Conservation (phyloP, 2,113 vertebrate species). For the Ploceus nigricollis region DNA sequence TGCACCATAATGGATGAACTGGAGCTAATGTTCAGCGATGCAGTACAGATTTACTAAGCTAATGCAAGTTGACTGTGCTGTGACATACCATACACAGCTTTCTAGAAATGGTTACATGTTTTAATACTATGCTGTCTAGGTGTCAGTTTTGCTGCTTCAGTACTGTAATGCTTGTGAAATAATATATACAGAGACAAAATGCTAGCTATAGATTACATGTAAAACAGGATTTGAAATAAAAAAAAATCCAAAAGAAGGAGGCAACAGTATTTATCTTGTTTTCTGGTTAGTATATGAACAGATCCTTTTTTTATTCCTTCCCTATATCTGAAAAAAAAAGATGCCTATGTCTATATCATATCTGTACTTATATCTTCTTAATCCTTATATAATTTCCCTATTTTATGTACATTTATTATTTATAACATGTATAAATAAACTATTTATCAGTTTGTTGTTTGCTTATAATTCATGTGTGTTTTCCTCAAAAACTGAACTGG, state of each 20-base stretch:
- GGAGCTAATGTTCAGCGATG: constrained; percentile 60
- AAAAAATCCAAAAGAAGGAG: neutral
- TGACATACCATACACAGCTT: constrained; percentile 12
- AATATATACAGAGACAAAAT: neutral
- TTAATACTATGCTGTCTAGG: neutral
- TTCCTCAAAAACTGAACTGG: neutral
- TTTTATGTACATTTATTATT: neutral
- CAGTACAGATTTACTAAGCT: constrained; percentile 27
- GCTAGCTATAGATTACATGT: neutral
- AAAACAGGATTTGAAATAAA: neutral
- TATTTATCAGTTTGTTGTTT: neutral
- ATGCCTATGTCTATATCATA: neutral
- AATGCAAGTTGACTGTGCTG: constrained; percentile 34
- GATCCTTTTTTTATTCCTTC: neutral
- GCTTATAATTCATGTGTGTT: neutral
- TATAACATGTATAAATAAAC: neutral
- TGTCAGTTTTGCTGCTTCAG: neutral
- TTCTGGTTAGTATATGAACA: neutral
- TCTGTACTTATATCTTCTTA: neutral
- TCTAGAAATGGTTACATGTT: constrained; percentile 28
- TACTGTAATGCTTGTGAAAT: neutral
- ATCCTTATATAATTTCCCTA: neutral
- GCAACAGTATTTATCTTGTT: neutral
- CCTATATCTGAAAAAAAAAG: neutral
- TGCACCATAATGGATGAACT: constrained; percentile 36